A percentile compares a stretch with the other conserved stretches of the same genome.
phyloP scores from a whole-genome alignment of 2,797 vertebrate genomes.

The Neoniphon sammara region DNA sequence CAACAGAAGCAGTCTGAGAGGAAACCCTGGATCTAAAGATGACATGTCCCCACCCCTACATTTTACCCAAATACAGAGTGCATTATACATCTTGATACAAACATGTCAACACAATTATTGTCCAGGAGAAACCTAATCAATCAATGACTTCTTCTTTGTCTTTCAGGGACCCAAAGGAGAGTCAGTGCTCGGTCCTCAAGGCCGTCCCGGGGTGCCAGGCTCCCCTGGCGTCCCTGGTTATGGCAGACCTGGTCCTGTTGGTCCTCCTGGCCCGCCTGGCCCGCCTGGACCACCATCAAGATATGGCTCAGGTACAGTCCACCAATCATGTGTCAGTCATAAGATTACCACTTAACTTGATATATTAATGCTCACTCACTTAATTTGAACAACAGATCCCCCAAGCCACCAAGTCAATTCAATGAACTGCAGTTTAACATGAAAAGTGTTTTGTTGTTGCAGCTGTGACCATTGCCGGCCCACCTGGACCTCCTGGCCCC shows the following conservation, averaged over 20 bases:
- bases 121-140: not conserved
- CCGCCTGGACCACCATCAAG: conserved; percentile 81
- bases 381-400: not conserved
- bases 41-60: too few species aligned
- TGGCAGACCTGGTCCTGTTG: conserved; percentile 87
- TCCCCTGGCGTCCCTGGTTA: conserved; percentile 89
- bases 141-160: not conserved
- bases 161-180: conserved; percentile 93
- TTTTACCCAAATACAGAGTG: too few species aligned
- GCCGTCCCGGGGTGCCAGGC: conserved; percentile 88
- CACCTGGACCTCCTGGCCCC: conserved; percentile 90
- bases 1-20: too few species aligned
- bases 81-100: not conserved
- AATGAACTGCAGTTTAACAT: not conserved
- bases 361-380: too few species aligned
- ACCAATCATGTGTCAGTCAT: not conserved
- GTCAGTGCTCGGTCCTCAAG: conserved; percentile 86
- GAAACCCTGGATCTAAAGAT: too few species aligned
- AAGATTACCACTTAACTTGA: too few species aligned
- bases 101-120: not conserved
- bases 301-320: conserved; percentile 84
- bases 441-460: conserved; percentile 36
- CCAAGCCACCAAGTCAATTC: too few species aligned
- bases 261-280: conserved; percentile 88
- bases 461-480: conserved; percentile 84